Percentiles rank a stretch among this genome's conserved stretches.
These are phyloP conservation scores for Omphaloscelis lunosa DNA, from an alignment of 2,888 invertebrate genomes.

Conservation along the genomic window DNA sequence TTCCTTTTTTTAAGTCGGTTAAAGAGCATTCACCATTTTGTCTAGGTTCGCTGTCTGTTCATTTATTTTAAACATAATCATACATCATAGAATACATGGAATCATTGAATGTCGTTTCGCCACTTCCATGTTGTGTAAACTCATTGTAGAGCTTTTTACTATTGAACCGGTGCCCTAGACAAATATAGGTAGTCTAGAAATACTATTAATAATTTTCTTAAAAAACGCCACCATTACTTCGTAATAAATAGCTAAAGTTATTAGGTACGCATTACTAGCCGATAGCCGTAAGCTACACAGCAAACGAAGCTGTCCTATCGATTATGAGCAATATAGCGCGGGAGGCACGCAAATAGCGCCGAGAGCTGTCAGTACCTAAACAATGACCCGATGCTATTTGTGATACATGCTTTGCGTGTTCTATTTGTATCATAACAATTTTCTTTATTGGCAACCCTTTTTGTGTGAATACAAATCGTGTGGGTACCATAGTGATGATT, in stretches of 20 bases:
- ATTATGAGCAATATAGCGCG: slow-evolving; percentile 66
- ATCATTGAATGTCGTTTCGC: slow-evolving; percentile 27
- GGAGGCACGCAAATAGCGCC: slow-evolving; percentile 73
- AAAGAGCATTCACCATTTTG: background rate
- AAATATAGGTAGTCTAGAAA: slow-evolving; percentile 2
- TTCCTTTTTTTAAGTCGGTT: no score
- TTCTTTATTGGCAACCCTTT: slow-evolving; percentile 40
- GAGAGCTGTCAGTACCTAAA: slow-evolving; percentile 68
- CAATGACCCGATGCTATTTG: slow-evolving; percentile 67
- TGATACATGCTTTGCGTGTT: slow-evolving; percentile 33
- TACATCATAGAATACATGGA: slow-evolving; percentile 21
- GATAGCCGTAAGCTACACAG: slow-evolving; percentile 37
- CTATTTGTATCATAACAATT: slow-evolving; percentile 38
- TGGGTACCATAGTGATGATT: slow-evolving; percentile 19
- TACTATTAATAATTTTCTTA: background rate
- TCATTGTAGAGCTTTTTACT: slow-evolving; percentile 54
- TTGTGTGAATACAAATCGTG: slow-evolving; percentile 24
- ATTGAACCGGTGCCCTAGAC: slow-evolving; percentile 32
- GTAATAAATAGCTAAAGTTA: slow-evolving; percentile 7
- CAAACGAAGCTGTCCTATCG: slow-evolving; percentile 66
- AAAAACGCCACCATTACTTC: slow-evolving; percentile 1
- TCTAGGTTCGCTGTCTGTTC: slow-evolving; percentile 42
- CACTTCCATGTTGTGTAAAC: slow-evolving; percentile 15
- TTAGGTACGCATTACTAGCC: slow-evolving; percentile 11
- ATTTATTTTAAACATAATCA: slow-evolving; percentile 3